These are phyloP conservation scores for Phrynocephalus guinanensis DNA, from an alignment of 2,797 vertebrate genomes.

Conservation along the genomic window DNA sequence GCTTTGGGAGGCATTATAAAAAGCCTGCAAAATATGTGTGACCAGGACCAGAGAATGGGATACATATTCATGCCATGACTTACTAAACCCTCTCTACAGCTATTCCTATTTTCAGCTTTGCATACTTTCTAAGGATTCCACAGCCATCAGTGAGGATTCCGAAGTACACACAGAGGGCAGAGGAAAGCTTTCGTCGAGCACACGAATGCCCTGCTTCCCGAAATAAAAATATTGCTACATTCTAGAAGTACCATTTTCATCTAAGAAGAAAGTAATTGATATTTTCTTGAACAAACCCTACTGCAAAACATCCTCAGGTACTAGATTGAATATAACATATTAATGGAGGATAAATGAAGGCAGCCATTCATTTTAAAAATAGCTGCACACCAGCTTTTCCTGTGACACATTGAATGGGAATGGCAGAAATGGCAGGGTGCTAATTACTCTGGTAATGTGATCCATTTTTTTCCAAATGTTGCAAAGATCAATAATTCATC, in stretches of 20 bases:
- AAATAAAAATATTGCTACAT: constrained; percentile 14
- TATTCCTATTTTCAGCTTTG: not conserved
- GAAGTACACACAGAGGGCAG: not conserved
- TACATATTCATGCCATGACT: not conserved
- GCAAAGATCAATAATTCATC: constrained; percentile 80
- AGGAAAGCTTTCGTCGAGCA: not conserved
- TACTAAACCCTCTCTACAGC: not conserved
- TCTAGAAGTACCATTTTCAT: not conserved
- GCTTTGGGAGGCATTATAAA: not conserved
- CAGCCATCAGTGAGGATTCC: not conserved
- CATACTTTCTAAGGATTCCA: constrained; percentile 9
- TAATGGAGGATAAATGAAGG: constrained; percentile 61
- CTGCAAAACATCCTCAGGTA: constrained; percentile 33
- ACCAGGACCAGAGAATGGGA: not conserved
- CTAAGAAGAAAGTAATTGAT: constrained; percentile 7
- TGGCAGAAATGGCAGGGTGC: constrained; percentile 75
- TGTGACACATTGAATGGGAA: constrained; percentile 72
- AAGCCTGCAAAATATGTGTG: not conserved
- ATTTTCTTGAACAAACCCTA: constrained; percentile 18
- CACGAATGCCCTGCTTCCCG: constrained; percentile 10
- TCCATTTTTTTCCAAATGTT: constrained; percentile 78
- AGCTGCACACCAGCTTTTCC: constrained; percentile 61
- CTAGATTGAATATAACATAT: constrained; percentile 44
- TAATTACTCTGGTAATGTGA: constrained; percentile 80
- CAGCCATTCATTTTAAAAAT: constrained; percentile 59